Evolutionary conservation across 1,140 invertebrate genomes (phyloP).

Genomic region (Panagrolaimus sp.): DNA sequence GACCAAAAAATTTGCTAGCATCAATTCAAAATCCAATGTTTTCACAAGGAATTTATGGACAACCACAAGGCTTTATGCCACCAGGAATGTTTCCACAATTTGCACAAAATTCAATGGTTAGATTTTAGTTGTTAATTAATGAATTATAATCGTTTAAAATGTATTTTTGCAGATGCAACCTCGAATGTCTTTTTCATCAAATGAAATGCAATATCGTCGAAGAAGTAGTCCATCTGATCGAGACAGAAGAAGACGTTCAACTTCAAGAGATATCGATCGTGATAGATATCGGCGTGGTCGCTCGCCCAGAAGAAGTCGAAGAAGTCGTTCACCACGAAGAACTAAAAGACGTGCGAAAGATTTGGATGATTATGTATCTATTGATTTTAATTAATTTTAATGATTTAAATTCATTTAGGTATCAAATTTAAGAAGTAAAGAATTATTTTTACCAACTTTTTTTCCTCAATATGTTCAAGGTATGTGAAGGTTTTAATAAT

Average conservation of each 20-base stretch:
- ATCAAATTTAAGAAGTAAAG: conserved; percentile 3
- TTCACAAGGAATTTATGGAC: conserved; percentile 1
- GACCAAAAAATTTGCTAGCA: conserved; percentile 3
- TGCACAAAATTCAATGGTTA: neutral
- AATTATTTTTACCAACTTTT: neutral
- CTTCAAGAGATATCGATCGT: neutral
- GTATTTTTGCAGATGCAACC: neutral
- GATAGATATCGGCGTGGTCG: conserved; percentile 4
- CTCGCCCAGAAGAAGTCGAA: neutral
- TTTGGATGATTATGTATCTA: neutral
- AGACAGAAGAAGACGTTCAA: neutral
- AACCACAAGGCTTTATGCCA: neutral
- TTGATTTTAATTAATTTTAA: too few relatives aligned
- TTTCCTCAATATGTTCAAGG: neutral
- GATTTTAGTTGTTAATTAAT: too few relatives aligned
- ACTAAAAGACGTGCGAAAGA: conserved; percentile 8
- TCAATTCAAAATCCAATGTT: neutral
- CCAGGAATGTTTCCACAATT: neutral
- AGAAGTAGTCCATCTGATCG: neutral
- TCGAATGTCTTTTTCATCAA: neutral
- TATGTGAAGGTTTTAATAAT: conserved; percentile 16
- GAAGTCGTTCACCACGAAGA: neutral
- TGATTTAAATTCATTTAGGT: too few relatives aligned
- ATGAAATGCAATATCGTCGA: neutral
- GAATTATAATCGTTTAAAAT: conserved; percentile 15